These are phyloP conservation scores for Trichomalopsis sarcophagae DNA, from an alignment of 1,140 invertebrate genomes.

Conservation along the genomic window DNA sequence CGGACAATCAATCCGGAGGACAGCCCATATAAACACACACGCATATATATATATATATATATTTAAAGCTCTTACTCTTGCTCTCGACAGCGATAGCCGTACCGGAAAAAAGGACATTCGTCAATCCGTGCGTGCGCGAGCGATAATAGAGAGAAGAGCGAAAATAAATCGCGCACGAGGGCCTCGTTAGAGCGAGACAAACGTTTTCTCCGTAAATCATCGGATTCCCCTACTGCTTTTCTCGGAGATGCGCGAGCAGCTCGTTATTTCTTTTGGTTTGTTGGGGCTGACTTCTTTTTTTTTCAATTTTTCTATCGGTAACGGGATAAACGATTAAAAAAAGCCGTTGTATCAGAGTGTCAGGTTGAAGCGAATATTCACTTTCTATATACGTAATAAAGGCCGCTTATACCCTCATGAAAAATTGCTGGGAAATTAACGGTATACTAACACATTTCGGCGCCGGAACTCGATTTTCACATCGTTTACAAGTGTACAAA, in stretches of 20 bases:
- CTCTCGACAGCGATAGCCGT: neutral
- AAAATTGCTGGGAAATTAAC: neutral
- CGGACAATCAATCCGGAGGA: neutral
- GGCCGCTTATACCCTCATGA: neutral
- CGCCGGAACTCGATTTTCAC: too few relatives aligned
- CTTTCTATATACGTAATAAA: slow-evolving; percentile 3
- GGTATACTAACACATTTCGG: neutral
- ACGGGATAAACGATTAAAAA: too few relatives aligned
- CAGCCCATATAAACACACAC: neutral
- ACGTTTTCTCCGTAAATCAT: neutral
- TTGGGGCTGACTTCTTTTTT: neutral
- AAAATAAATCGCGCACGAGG: neutral
- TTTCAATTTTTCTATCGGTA: too few relatives aligned
- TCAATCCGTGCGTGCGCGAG: neutral
- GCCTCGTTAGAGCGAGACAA: neutral
- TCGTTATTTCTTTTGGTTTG: slow-evolving; percentile 1
- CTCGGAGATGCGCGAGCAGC: neutral
- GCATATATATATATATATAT: neutral
- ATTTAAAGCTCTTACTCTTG: neutral
- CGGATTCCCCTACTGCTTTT: neutral
- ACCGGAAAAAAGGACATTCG: neutral
- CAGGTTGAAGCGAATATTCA: neutral
- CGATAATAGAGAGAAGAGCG: neutral
- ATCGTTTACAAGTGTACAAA: too few relatives aligned
- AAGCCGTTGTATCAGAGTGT: neutral